Evolutionary conservation across 1,140 invertebrate species (phyloP).

Genomic region (Aphelenchoides fujianensis): DNA sequence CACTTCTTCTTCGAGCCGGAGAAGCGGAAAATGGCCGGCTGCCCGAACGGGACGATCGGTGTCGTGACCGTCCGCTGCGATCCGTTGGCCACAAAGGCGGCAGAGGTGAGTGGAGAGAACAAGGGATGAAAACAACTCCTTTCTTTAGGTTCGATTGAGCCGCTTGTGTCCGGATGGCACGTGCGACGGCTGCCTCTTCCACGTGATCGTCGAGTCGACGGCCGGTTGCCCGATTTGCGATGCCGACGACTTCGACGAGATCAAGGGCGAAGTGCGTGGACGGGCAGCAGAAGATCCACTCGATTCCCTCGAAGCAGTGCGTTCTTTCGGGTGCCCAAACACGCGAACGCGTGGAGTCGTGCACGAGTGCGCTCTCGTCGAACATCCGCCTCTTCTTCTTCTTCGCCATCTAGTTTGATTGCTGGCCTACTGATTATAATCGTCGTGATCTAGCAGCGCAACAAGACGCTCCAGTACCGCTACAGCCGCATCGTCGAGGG

Average conservation of each 20-base stretch:
- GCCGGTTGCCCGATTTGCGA: constrained; percentile 68
- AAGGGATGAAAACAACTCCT: background rate
- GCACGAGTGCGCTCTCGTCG: constrained; percentile 26
- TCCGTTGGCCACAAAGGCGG: constrained; percentile 22
- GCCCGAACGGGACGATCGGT: constrained; percentile 66
- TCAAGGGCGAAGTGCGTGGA: constrained; percentile 68
- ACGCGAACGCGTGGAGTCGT: constrained; percentile 39
- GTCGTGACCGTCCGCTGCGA: constrained; percentile 67
- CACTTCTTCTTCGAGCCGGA: constrained; percentile 47
- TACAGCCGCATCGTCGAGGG: constrained; percentile 47
- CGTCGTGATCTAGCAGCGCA: constrained; percentile 43
- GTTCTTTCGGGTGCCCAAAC: constrained; percentile 47
- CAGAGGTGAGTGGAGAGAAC: constrained; percentile 12
- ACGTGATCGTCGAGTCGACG: constrained; percentile 65
- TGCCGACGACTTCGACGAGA: constrained; percentile 63
- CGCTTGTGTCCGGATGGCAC: constrained; percentile 69
- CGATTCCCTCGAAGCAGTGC: constrained; percentile 64
- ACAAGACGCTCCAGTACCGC: constrained; percentile 51
- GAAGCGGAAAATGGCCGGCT: constrained; percentile 65
- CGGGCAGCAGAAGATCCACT: constrained; percentile 67
- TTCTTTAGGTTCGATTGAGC: constrained; percentile 62
- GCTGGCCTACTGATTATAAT: constrained; percentile 33
- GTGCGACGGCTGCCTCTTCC: constrained; percentile 70
- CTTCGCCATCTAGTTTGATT: constrained; percentile 40
- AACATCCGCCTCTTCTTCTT: constrained; percentile 36